Base-by-base conservation (phyloP, 2,113 vertebrate species). In the Corythoichthys haematopterus region DNA sequence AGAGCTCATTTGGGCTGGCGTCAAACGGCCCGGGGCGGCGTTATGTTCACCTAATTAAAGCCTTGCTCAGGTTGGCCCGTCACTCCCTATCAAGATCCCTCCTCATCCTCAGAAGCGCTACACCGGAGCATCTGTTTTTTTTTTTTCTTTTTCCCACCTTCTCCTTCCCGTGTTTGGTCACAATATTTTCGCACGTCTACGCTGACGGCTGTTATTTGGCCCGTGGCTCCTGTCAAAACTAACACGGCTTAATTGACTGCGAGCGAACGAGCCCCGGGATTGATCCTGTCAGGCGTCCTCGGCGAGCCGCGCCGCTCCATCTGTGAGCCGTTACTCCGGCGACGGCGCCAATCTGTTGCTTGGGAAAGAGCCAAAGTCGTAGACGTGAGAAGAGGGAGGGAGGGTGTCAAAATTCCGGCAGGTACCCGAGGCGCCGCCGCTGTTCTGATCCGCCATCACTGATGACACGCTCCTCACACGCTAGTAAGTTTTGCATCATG, bases 211-310 rank as follows among this genome's bases (percentile, higher is more conserved):
- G 90, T 88, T 91, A 88, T 87, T 90, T 89, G 52, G 90, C 90
- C 89, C 72, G 77, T 82, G 84, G 90, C 89, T 84, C 76, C 89
- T 90, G 90, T 91, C 89, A 91, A 84, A 87, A 87, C 87, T 88
- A 91, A 88, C 90, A 88, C 79, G 85, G 88, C 90, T 91, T 91
- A 90, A 87, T 91, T 91, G 88, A 90, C 86, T 88, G 85, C 85
- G 70, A 88, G 88, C 80, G 87, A 87, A 90, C 89, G 87, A 88
- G 87, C 83, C 83, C 80, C 78, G 87, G 77, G 83, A 89, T 84
- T 83, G 86, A 85, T 88, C 82, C 88, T 88, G 88, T 88, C 83
- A 87, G 82, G 71, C 82, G 35, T 85, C 83, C 83, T 80, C 85
- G 80, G 85, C 81, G 82, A 88, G 83, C 82, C 82, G 86, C 80